Evolutionary conservation across 2,797 vertebrate species (phyloP).

Genomic region (Mycteria americana): DNA sequence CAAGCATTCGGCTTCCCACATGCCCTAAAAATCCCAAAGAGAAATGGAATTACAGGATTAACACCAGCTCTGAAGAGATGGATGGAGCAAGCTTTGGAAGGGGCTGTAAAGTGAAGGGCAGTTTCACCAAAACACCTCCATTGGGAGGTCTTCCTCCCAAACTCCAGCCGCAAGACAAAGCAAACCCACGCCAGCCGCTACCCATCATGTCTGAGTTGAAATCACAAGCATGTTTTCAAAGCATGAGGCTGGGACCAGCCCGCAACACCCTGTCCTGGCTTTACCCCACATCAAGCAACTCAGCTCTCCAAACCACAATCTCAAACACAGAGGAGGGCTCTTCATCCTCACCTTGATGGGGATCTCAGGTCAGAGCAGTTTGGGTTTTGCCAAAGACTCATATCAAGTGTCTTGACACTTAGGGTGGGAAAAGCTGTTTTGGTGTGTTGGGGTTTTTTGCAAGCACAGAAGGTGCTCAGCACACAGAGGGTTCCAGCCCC

Average conservation of each 20-base stretch:
- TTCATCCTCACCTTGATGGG: not conserved
- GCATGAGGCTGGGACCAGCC: not conserved
- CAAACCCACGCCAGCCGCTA: rapidly evolving
- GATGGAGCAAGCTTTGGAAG: not conserved
- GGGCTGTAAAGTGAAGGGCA: not conserved
- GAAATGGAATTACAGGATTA: not conserved
- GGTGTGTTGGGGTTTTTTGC: not conserved
- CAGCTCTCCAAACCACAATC: not conserved
- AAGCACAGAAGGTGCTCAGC: not conserved
- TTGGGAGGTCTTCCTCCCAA: not conserved
- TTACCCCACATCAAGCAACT: not conserved
- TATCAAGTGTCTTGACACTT: not conserved
- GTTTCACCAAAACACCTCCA: not conserved
- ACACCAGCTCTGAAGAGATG: not conserved
- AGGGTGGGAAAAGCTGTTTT: not conserved
- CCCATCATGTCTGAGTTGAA: not conserved
- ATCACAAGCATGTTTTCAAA: not conserved
- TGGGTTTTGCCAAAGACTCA: rapidly evolving
- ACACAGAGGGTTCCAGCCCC: not conserved
- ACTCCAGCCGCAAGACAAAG: not conserved
- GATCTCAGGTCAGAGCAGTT: not conserved
- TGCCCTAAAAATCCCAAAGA: not conserved
- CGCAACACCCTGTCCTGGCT: rapidly evolving
- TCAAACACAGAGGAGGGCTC: rapidly evolving
- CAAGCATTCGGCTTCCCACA: not conserved